A percentile compares a stretch with the other conserved stretches of the same genome.
Evolutionary conservation across 2,113 vertebrate species (phyloP).

Genomic region (Ranitomeya variabilis): DNA sequence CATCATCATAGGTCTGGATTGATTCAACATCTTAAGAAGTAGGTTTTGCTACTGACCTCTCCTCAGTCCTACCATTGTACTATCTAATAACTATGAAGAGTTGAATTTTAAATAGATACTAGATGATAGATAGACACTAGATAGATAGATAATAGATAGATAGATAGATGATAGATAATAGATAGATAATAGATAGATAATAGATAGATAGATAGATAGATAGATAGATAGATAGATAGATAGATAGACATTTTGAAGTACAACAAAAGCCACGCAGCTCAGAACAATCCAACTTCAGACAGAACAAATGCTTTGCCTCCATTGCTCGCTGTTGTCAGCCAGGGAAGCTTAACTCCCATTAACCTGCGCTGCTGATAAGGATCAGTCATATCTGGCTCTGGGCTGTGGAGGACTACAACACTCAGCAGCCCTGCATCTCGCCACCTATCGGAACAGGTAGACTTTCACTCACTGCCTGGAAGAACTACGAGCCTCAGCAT

Average conservation of each 20-base stretch:
- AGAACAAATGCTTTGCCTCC: background rate
- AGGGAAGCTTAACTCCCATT: background rate
- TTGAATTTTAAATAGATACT: background rate
- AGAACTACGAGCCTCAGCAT: background rate
- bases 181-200: background rate
- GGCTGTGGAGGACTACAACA: background rate
- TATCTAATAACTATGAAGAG: too few species aligned
- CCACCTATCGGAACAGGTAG: background rate
- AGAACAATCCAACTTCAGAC: background rate
- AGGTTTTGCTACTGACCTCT: too few species aligned
- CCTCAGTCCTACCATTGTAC: too few species aligned
- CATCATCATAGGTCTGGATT: too few species aligned
- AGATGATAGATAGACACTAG: background rate
- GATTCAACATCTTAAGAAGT: too few species aligned
- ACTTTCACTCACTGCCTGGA: background rate
- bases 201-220: slow-evolving; percentile 18
- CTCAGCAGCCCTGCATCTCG: background rate
- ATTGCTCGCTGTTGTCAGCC: background rate
- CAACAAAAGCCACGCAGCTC: background rate
- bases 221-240: slow-evolving; percentile 4
- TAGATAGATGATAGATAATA: slow-evolving; percentile 12
- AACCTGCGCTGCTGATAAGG: background rate
- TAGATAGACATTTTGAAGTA: background rate
- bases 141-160: slow-evolving; percentile 16
- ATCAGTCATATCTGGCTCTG: background rate